Evolutionary conservation across 2,113 vertebrate genomes (phyloP).

Genomic region (Strix aluco): DNA sequence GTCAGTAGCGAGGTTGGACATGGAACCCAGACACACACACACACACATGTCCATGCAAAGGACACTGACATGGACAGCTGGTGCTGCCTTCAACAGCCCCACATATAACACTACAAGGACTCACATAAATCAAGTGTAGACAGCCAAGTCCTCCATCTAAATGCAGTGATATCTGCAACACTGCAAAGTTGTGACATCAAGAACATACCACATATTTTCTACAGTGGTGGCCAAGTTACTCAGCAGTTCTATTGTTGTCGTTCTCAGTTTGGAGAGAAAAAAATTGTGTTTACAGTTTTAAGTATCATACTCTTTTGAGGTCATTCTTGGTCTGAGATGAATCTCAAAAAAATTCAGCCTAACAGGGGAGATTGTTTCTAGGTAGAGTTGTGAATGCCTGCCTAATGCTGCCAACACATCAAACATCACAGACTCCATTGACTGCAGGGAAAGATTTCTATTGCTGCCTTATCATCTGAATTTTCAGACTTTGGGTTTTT

Average conservation of each 20-base stretch:
- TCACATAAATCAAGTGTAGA: neutral
- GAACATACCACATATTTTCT: neutral
- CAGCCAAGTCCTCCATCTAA: neutral
- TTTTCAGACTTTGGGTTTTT: neutral
- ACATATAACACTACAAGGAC: too few relatives aligned
- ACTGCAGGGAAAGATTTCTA: neutral
- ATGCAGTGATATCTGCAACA: neutral
- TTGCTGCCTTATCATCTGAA: neutral
- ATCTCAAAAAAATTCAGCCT: neutral
- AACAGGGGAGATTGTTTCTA: neutral
- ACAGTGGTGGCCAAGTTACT: neutral
- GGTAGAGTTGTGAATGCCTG: neutral
- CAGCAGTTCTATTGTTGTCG: neutral
- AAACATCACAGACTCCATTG: neutral
- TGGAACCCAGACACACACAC: neutral
- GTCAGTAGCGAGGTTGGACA: neutral
- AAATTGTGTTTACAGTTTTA: neutral
- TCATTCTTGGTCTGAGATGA: neutral
- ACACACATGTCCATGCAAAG: neutral
- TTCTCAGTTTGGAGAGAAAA: neutral
- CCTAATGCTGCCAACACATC: neutral
- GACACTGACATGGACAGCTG: accelerated
- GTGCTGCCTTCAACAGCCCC: neutral
- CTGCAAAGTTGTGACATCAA: neutral
- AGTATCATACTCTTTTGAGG: neutral